A percentile compares a stretch with the other conserved stretches of the same genome.
phyloP scores from a whole-genome alignment of 2,113 vertebrate genomes.

The Romanogobio albipinnatus region DNA sequence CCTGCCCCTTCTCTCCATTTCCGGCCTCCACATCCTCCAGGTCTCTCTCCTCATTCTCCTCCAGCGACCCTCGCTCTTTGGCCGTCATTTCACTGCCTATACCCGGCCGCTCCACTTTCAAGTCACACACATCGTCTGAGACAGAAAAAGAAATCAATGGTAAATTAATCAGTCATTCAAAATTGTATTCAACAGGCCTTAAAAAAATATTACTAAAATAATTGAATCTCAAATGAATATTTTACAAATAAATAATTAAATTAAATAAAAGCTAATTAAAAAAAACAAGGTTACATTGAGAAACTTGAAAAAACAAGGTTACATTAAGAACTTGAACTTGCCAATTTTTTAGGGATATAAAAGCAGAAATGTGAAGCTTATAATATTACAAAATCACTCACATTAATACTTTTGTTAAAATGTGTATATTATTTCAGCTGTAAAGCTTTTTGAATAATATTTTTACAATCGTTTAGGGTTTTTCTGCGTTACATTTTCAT shows the following conservation, averaged over 20 bases:
- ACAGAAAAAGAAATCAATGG: background rate
- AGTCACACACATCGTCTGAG: conserved; percentile 60
- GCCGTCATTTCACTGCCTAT: conserved; percentile 53
- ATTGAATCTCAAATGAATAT: no score
- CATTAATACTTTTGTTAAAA: background rate
- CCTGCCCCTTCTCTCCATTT: conserved; percentile 52
- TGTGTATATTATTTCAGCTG: background rate
- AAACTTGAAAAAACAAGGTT: no score
- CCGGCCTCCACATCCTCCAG: conserved; percentile 65
- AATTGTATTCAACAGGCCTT: no score
- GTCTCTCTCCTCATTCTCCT: conserved; percentile 68
- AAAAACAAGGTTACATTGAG: no score
- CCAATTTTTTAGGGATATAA: no score
- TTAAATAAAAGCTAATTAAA: no score
- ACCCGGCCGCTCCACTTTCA: conserved; percentile 55
- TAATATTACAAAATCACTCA: background rate
- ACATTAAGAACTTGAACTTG: no score
- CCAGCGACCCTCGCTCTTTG: conserved; percentile 63
- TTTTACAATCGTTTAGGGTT: background rate
- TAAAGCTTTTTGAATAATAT: background rate
- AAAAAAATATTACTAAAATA: no score
- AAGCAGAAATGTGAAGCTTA: background rate
- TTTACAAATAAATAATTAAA: no score
- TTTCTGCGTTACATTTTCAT: background rate
- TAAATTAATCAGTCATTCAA: background rate